Conservation (phyloP, 2,888 invertebrate genomes). For the Hecatera dysodea region DNA sequence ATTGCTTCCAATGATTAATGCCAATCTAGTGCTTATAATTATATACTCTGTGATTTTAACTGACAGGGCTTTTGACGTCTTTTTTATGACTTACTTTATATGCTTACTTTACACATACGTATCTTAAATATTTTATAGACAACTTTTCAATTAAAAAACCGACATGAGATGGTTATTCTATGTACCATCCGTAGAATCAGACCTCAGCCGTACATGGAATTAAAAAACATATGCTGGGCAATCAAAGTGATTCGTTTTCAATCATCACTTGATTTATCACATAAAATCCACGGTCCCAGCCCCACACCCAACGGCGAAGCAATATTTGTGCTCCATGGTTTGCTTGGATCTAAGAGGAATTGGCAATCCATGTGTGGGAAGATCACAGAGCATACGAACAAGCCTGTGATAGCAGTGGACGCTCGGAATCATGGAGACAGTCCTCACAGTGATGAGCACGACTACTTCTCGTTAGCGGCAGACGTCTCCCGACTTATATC, state of each 20-base stretch:
- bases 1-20: too few relatives aligned
- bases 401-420: constrained; percentile 95
- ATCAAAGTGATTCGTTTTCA: constrained; percentile 10
- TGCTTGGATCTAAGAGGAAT: constrained; percentile 97
- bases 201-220: background rate
- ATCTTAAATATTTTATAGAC: background rate
- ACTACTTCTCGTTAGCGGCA: constrained; percentile 52
- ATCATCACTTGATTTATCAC: constrained; percentile 47
- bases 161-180: constrained; percentile 69
- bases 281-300: constrained; percentile 55
- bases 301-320: constrained; percentile 39
- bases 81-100: background rate
- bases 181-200: constrained; percentile 22
- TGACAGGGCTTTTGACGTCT: background rate
- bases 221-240: constrained; percentile 24
- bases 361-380: constrained; percentile 95
- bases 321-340: constrained; percentile 94
- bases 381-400: constrained; percentile 90
- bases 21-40: too few relatives aligned
- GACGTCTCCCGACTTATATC: constrained; percentile 48
- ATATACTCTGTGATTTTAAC: background rate
- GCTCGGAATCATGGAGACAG: constrained; percentile 98
- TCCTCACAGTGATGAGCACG: constrained; percentile 91
- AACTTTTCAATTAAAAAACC: background rate
- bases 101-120: background rate